Evolutionary conservation across 2,113 vertebrate genomes (phyloP).

Genomic region (Neotoma lepida): DNA sequence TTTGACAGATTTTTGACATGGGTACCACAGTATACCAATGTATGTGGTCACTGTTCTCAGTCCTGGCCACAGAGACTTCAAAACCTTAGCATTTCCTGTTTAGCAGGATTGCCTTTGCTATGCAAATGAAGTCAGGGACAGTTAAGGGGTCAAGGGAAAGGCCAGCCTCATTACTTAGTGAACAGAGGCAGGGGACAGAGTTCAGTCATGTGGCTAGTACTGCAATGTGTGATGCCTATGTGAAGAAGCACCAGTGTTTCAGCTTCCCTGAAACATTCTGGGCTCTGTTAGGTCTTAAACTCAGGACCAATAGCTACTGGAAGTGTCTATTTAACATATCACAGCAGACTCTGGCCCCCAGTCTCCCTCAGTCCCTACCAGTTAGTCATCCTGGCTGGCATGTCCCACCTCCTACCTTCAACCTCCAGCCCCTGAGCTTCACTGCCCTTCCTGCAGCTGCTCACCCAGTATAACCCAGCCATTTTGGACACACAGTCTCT

Average conservation of each 20-base stretch:
- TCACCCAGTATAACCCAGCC: neutral
- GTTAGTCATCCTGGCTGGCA: neutral
- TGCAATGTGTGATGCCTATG: neutral
- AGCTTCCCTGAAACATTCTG: neutral
- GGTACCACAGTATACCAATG: neutral
- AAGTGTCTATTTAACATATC: neutral
- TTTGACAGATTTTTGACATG: neutral
- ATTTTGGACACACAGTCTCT: neutral
- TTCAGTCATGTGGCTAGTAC: neutral
- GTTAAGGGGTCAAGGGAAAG: neutral
- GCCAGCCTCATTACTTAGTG: neutral
- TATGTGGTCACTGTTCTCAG: neutral
- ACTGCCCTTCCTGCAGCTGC: neutral
- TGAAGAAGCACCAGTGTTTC: neutral
- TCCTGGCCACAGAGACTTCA: neutral
- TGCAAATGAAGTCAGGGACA: neutral
- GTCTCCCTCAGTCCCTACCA: neutral
- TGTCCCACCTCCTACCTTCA: neutral
- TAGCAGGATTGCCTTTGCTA: neutral
- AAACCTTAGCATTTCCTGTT: neutral
- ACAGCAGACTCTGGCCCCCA: neutral
- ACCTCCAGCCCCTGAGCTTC: neutral
- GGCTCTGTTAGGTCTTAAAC: neutral
- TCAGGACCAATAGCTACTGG: neutral
- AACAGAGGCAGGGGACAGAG: neutral